Conservation (phyloP, 2,888 invertebrate species). For the Netelia inedita region DNA sequence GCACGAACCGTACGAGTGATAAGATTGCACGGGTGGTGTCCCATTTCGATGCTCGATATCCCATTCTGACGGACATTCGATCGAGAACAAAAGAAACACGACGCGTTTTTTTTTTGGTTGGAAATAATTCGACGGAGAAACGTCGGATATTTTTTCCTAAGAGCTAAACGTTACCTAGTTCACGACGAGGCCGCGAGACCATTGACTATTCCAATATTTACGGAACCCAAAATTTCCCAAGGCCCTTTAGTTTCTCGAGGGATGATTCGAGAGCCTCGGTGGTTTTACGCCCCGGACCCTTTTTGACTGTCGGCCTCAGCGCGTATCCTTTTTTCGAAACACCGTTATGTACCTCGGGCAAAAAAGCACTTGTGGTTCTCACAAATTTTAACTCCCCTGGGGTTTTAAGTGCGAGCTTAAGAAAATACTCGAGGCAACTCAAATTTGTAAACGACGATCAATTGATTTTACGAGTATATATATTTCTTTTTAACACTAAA, state of each 20-base stretch:
- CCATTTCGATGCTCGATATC: slow-evolving; percentile 55
- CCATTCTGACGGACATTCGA: slow-evolving; percentile 33
- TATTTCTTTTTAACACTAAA: too few species aligned
- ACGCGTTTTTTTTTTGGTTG: slow-evolving; percentile 9
- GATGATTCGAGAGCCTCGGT: slow-evolving; percentile 68
- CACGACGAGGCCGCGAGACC: slow-evolving; percentile 37
- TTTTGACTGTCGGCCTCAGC: slow-evolving; percentile 71
- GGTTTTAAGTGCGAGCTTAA: slow-evolving; percentile 27
- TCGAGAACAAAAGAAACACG: background rate
- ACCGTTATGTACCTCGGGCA: slow-evolving; percentile 17
- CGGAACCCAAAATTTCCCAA: slow-evolving; percentile 72
- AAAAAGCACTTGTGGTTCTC: slow-evolving; percentile 25
- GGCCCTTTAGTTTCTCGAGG: slow-evolving; percentile 54
- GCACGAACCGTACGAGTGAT: slow-evolving; percentile 49
- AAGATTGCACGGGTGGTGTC: slow-evolving; percentile 57
- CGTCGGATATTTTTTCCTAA: background rate
- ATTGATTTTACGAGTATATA: background rate
- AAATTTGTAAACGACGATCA: background rate
- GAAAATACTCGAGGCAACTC: slow-evolving; percentile 38
- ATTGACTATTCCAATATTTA: slow-evolving; percentile 77
- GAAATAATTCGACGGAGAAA: background rate
- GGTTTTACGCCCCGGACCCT: slow-evolving; percentile 58
- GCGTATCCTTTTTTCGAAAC: slow-evolving; percentile 59
- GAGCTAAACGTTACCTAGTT: slow-evolving; percentile 67
- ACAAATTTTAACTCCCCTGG: slow-evolving; percentile 38